Evolutionary conservation across 2,888 invertebrate genomes (phyloP), one percentile per base, ranked within the genome.

Genomic region (Napeogenes inachia): DNA sequence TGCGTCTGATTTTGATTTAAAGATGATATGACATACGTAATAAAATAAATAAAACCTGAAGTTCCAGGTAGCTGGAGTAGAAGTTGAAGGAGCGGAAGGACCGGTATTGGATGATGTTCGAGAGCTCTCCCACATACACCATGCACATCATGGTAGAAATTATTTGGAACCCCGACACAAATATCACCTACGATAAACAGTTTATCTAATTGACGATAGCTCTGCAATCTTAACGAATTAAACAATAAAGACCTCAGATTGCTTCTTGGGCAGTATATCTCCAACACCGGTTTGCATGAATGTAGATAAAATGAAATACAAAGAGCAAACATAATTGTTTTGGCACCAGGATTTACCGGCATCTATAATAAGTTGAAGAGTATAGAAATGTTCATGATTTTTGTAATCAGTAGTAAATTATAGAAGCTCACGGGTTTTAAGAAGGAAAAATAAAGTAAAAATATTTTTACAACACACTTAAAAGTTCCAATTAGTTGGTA

Each of bases 61-160:
- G 69, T 66, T 88, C 83, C 53, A 87, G 69, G 63, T 78, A 84
- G 64, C 80, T 80, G 74, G 77, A 76, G 74, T 84, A 85, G 73
- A 81, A 88, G 63, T 75, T 76, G 72, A 85, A 84, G 2, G 80
- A 80, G 2, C 87, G 75, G 68, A 77, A 88, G 1, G 85, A 85
- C 57, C 78, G 78, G 68, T 81, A 84, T 72, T 88, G 88, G 50
- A 86, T 83, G 63, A 87, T 80, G 72, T 86, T 87, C 59, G 88
- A 85, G 69, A 88, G 81, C 70, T 88, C 87, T 2, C 88, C 88
- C 46, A 88, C 84, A 71, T 85, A 87, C 4, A 87, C 72, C 81
- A 88, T 82, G 74, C 75, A 84, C 61, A 84, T 64, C 78, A 88
- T 75, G 2, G 79, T 80, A 0, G 88, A 84, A 5, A 84, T 57